A percentile compares a stretch with the other conserved stretches of the same genome.
Conservation (phyloP, 2,797 vertebrate genomes). For the Hypotaenidia okinawae region DNA sequence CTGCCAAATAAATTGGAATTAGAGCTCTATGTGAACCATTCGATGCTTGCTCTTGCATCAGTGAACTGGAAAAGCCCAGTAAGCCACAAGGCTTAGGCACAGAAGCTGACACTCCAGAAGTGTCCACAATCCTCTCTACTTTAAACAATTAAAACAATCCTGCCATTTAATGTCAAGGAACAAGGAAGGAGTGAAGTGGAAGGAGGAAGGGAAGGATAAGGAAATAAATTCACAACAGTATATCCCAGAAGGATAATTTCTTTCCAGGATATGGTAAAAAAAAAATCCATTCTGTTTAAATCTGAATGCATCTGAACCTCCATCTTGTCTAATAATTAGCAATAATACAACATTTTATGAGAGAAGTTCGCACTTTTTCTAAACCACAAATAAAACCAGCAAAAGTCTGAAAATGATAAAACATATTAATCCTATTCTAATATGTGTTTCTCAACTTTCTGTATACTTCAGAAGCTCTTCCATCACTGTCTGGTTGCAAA, state of each 20-base stretch:
- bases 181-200: not conserved
- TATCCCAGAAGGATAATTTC: not conserved
- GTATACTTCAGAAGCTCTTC: not conserved
- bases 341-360: not conserved
- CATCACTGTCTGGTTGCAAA: constrained; percentile 64
- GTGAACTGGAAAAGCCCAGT: constrained; percentile 54
- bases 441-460: not conserved
- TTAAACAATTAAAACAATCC: constrained; percentile 17
- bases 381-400: not conserved
- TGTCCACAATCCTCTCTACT: not conserved
- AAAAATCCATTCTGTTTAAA: not conserved
- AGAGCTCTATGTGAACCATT: constrained; percentile 6
- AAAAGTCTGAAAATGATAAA: not conserved
- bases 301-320: not conserved
- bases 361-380: not conserved
- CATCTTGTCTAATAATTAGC: not conserved
- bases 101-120: constrained; percentile 2
- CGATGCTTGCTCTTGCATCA: constrained; percentile 29
- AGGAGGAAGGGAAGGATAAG: not conserved
- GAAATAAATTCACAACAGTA: not conserved
- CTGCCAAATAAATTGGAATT: constrained; percentile 44
- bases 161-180: constrained; percentile 15
- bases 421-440: not conserved
- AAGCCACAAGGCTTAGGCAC: constrained; percentile 6
- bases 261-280: not conserved